Base-by-base conservation (phyloP, 2,888 invertebrate species). In the Thyatira batis region DNA sequence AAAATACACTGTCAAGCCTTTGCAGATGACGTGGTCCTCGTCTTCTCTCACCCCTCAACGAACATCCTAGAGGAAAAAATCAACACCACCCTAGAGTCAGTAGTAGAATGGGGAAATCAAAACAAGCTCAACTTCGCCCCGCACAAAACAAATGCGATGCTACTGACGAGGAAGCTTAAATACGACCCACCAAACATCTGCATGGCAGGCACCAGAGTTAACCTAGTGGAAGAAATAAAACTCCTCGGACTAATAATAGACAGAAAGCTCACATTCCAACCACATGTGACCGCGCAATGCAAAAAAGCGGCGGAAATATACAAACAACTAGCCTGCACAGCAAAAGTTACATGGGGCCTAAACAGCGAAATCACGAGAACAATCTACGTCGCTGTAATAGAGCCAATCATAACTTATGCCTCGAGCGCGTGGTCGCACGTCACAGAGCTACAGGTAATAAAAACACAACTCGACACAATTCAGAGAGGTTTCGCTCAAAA, bases 381-480 rank as follows among this genome's bases (percentile, higher is more conserved):
- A 1, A 54, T 60, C 3, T 60, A 60, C 23, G 23, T 10, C 2
- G 49, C 56, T 8, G 51, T 54, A 9, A 30, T 60, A 9, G 54
- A 56, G 21, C 60, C 56, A 2, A 53, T 46, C 8, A 48, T 54
- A 9, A 1, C 51, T n/a, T 60, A 57, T n/a, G 60, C 56, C 0
- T 23, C 60, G 0, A 50, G 60, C 20, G 45, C 27, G 1, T 57
- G 60, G 55, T 46, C 51, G 4, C 11, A 11, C 43, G n/a, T 13
- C n/a, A 3, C n/a, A 6, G 43, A 2, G 3, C 3, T 44, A n/a
- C n/a, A n/a, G n/a, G n/a, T n/a, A n/a, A n/a, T n/a, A n/a, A n/a
- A n/a, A n/a, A n/a, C n/a, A n/a, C n/a, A n/a, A n/a, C n/a, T n/a
- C n/a, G n/a, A n/a, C n/a, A n/a, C n/a, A n/a, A n/a, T n/a, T n/a